These are phyloP conservation scores for Scleropages formosus DNA, from an alignment of 2,797 vertebrate genomes.

Conservation along the genomic window DNA sequence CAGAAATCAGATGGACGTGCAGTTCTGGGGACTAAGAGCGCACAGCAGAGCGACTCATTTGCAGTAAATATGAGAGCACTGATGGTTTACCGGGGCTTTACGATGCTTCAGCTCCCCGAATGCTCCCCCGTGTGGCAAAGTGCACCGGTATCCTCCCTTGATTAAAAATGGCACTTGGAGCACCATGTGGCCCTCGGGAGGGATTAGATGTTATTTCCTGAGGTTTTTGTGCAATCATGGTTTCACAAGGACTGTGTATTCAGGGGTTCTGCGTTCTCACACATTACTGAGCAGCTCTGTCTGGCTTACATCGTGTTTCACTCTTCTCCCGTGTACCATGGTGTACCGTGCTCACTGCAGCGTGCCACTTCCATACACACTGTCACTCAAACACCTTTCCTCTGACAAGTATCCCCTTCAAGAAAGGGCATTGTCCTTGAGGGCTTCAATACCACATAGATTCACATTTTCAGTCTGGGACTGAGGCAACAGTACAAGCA, in stretches of 20 bases:
- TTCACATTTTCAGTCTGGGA: too few relatives aligned
- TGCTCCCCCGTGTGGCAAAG: neutral
- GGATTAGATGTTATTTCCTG: constrained; percentile 9
- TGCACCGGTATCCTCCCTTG: neutral
- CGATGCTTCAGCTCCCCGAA: neutral
- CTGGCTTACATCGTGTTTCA: too few relatives aligned
- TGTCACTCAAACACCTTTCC: neutral
- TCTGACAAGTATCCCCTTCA: neutral
- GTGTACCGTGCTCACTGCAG: too few relatives aligned
- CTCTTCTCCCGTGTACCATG: too few relatives aligned
- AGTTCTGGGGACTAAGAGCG: neutral
- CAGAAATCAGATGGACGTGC: neutral
- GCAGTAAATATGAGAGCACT: neutral
- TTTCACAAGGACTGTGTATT: neutral
- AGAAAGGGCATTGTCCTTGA: neutral
- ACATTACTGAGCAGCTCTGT: neutral
- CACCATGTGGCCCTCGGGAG: neutral
- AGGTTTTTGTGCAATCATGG: neutral
- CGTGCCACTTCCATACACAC: neutral
- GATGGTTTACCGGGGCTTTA: neutral
- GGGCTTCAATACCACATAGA: neutral
- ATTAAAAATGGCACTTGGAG: neutral
- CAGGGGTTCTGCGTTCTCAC: too few relatives aligned
- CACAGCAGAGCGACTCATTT: neutral
- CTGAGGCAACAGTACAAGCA: too few relatives aligned